Percentiles rank a stretch among this genome's conserved stretches.
Evolutionary conservation across 2,113 vertebrate species (phyloP).

Genomic region (Uria lomvia): DNA sequence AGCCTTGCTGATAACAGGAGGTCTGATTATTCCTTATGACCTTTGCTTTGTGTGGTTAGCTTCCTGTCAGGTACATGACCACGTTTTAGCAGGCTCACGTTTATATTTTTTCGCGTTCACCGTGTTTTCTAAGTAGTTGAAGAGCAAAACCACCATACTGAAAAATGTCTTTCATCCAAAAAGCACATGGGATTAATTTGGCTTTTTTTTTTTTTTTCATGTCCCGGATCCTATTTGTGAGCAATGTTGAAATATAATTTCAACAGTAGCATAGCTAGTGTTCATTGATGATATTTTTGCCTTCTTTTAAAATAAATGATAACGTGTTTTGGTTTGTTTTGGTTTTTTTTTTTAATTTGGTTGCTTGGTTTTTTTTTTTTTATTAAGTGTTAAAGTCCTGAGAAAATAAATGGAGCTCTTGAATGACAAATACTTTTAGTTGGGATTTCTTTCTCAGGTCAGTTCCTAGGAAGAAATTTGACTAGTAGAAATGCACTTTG

Average conservation of each 20-base stretch:
- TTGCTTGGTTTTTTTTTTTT: background rate
- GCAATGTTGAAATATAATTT: background rate
- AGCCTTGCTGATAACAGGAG: slow-evolving; percentile 59
- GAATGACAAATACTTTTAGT: slow-evolving; percentile 30
- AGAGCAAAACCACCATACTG: slow-evolving; percentile 17
- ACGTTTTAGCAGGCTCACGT: background rate
- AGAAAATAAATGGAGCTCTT: slow-evolving; percentile 48
- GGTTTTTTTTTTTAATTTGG: no score
- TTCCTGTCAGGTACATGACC: background rate
- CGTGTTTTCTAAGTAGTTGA: background rate
- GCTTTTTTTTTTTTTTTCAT: background rate
- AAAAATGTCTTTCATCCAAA: background rate
- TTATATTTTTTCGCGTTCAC: background rate
- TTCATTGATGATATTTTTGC: background rate
- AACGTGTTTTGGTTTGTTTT: background rate
- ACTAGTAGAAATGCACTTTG: background rate
- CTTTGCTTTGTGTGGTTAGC: slow-evolving; percentile 50
- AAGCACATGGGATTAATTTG: slow-evolving; percentile 35
- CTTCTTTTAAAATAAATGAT: background rate
- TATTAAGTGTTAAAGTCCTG: background rate
- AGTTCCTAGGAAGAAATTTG: background rate
- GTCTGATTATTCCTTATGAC: slow-evolving; percentile 52
- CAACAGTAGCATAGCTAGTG: background rate
- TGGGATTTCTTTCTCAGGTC: slow-evolving; percentile 19
- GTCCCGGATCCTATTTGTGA: slow-evolving; percentile 6